Base-by-base conservation (phyloP, 2,888 invertebrate genomes). In the Orthosia gracilis region DNA sequence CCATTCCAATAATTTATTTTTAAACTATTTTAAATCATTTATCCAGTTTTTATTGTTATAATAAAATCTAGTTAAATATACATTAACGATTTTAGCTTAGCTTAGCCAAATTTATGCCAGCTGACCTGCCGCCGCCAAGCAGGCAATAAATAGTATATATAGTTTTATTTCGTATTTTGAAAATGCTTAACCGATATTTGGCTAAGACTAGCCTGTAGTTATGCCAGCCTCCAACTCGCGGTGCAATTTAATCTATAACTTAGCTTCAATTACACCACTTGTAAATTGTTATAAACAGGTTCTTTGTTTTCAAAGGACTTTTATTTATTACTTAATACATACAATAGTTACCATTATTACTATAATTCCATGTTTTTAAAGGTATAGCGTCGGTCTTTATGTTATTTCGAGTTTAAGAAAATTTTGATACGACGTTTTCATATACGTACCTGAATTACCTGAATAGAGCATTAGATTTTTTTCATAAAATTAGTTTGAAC, bases 331-430 rank as follows among this genome's bases (percentile, higher is more conserved):
- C 11, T 52, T 21, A 21, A 52, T 71, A 40, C 7, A 52, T 59
- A 3, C 40, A n/a, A 49, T 74, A 21, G 75, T 75, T 75, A 75
- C 75, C 75, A 61, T 69, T 62, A 21, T 26, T 58, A 17, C 21
- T 66, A 63, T 23, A 40, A 73, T 13, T 55, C 31, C 15, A 18
- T 40, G 15, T 50, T 23, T 50, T 40, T 63, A 15, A 61, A 31
- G 47, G 62, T 57, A 50, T 62, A 23, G 40, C 11, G 11, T 40
- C 13, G 17, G 23, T 45, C 12, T n/a, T 2, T 3, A n/a, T 31
- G n/a, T 47, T 59, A 4, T 59, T 52, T 40, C 40, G 13, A 69
- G 31, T 49, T 40, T 40, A n/a, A n/a, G 26, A 15, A 50, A 50
- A 63, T 69, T 40, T 45, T 26, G 7, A 40, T 50, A 50, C 50